Evolutionary conservation across 1,140 invertebrate species (phyloP), one percentile per base, ranked within the genome.

Genomic region (Conus ventricosus): DNA sequence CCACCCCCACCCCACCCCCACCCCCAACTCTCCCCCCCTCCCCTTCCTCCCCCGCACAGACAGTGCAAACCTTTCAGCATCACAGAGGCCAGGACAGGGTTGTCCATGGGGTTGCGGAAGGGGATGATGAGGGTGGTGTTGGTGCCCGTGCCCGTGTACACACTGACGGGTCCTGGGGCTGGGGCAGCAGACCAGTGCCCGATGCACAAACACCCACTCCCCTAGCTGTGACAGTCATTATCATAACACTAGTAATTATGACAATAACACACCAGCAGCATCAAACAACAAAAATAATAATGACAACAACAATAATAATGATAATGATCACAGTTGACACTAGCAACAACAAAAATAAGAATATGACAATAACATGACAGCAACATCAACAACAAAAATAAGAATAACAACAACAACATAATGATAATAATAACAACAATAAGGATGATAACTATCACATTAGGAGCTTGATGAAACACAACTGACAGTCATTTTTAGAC

Each of bases 71-170:
- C 94, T 91, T 91, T 92, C 1, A 95, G 89, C 15, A 90, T 83
- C 27, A 95, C 90, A 82, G 94, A 92, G 54, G 93, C 92, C 23
- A 93, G 20, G 2, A 95, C 92, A 57, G 93, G 85, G n/a, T 91
- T 89, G 85, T 95, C 93, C 87, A 94, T 92, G 20, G 95, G 95
- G 88, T 95, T 95, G 51, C 94, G 89, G 92, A 95, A 95, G 67
- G 94, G 94, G 53, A 95, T 94, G 89, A 95, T 94, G 17, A 95
- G 87, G 17, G 93, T 95, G 53, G 92, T 93, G 90, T 93, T 95
- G 55, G 92, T 92, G 51, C 93, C 93, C 17, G 92, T 92, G 53
- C 90, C 89, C 60, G 94, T 92, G 87, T 89, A 93, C 4, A 94
- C 91, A 86, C 91, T 93, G 63, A 94, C 92, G 94, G 91, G 51